Evolutionary conservation across 2,797 vertebrate species (phyloP).

Genomic region (Oreonectes daqikongensis): DNA sequence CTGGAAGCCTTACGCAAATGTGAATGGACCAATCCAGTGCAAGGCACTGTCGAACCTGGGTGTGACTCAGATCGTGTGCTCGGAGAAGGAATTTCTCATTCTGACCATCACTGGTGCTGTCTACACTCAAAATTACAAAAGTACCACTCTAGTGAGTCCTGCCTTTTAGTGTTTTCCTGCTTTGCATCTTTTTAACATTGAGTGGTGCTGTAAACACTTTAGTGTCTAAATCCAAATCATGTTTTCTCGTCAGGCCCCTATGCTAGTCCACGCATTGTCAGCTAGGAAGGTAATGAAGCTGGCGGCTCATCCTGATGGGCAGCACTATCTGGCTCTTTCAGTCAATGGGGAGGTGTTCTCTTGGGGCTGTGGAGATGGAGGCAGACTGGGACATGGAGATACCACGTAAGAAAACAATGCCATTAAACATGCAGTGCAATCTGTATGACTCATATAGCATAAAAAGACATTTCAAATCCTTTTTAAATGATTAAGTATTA

Average conservation of each 20-base stretch:
- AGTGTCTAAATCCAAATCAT: neutral
- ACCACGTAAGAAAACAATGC: conserved; percentile 82
- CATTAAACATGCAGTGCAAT: neutral
- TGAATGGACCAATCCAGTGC: conserved; percentile 92
- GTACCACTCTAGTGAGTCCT: conserved; percentile 87
- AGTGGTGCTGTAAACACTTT: neutral
- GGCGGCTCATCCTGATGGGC: conserved; percentile 95
- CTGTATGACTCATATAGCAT: neutral
- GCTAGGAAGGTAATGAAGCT: conserved; percentile 93
- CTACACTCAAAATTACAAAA: conserved; percentile 95
- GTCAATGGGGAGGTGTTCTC: conserved; percentile 95
- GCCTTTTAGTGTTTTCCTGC: neutral
- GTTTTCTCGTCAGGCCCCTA: conserved; percentile 80
- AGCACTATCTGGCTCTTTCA: conserved; percentile 93
- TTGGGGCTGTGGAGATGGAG: conserved; percentile 97
- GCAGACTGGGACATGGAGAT: conserved; percentile 96
- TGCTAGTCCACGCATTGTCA: conserved; percentile 88
- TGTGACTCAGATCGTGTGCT: conserved; percentile 91
- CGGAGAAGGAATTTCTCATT: conserved; percentile 94
- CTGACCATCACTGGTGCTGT: conserved; percentile 90
- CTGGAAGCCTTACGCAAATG: conserved; percentile 95
- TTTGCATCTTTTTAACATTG: neutral
- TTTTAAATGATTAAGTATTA: neutral
- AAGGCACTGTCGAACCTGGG: conserved; percentile 92
- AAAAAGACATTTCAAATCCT: neutral